Evolutionary conservation across 64 coral and sea anemone species (phyloP), one percentile per base, ranked within the genome.

Genomic region (Astreopora myriophthalma): DNA sequence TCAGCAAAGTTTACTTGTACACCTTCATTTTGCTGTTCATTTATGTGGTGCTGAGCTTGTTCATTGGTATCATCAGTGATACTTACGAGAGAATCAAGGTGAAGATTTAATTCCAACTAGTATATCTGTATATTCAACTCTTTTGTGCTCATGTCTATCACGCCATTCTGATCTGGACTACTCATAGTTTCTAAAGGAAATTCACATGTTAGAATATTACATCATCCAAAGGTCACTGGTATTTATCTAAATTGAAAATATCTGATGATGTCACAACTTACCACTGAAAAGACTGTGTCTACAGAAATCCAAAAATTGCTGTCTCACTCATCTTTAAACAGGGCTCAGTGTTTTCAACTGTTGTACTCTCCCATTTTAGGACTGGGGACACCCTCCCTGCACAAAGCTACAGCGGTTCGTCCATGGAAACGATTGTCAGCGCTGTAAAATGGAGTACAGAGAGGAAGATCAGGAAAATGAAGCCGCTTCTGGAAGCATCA

Each of bases 31-130:
- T 90, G 10, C 89, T 98, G 22, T 98, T 98, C 79, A 98, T 98
- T 25, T 98, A 98, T 64, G 93, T 98, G 42, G 96, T 98, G 13
- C 96, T 98, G 1, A 98, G 96, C 34, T 95, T 98, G 87, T 98
- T 98, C 61, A 98, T 98, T 68, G 93, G 96, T 90, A 98, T 98
- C 73, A 98, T 98, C 30, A 91, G 89, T 48, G 96, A 98, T 77
- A 98, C 96, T 0, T 98, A 98, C 39, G 96, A 98, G 79, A 95
- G 96, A 90, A 67, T 98, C 1, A 89, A 93, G 96, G 96, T 98
- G n/a, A 93, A n/a, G 69, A n/a, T 34, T 8, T 24, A 3, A 40
- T 75, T 9, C 36, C 2, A 36, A 23, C n/a, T n/a, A n/a, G n/a
- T n/a, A n/a, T n/a, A n/a, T n/a, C n/a, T n/a, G n/a, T n/a, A n/a